Evolutionary conservation across 2,113 vertebrate genomes (phyloP).

Genomic region (Speoplatyrhinus poulsoni): DNA sequence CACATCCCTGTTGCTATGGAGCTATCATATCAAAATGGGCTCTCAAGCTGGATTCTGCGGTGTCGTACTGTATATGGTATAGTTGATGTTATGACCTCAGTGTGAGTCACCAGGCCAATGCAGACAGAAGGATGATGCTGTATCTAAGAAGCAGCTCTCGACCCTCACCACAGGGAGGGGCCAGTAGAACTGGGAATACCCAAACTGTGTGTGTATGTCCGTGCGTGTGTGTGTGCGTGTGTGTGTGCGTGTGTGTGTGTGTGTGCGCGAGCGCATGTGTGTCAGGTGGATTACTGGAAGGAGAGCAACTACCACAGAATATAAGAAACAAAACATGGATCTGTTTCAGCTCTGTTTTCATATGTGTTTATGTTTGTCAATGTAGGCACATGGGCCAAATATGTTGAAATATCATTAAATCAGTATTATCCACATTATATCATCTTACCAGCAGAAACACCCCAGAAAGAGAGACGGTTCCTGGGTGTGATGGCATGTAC

Average conservation of each 20-base stretch:
- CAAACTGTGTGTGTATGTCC: background rate
- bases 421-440: background rate
- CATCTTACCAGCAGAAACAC: no score
- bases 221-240: background rate
- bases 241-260: background rate
- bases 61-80: background rate
- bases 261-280: background rate
- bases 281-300: background rate
- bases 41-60: no score
- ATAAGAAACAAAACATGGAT: background rate
- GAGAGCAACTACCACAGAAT: background rate
- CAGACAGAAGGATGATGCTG: background rate
- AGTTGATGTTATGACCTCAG: constrained; percentile 4
- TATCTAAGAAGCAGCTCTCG: no score
- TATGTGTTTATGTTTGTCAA: background rate
- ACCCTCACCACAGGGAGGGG: no score
- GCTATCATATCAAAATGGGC: no score
- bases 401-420: constrained; percentile 24
- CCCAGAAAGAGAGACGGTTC: no score
- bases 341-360: background rate
- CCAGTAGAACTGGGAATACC: background rate
- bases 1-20: no score
- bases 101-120: background rate
- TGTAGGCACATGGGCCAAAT: background rate
- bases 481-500: no score